Conservation (phyloP, 2,113 vertebrate genomes). For the Lagopus muta region DNA sequence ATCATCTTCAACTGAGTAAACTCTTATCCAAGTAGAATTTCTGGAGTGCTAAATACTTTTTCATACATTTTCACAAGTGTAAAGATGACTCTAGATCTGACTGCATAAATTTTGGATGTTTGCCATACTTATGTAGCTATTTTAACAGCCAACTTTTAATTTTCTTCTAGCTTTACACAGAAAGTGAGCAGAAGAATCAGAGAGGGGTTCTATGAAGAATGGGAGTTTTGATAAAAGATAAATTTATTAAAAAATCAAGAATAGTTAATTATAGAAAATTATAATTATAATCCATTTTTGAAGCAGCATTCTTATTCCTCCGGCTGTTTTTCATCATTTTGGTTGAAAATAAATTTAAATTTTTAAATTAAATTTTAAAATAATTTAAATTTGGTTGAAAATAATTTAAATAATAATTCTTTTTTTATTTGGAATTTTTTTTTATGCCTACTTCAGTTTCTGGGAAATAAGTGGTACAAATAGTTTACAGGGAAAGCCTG, state of each 20-base stretch:
- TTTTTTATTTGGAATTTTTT: conserved; percentile 44
- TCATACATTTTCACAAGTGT: conserved; percentile 35
- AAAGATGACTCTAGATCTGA: conserved; percentile 12
- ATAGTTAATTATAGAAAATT: conserved; percentile 38
- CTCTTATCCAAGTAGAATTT: conserved; percentile 5
- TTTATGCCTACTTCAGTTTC: neutral
- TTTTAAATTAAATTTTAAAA: neutral
- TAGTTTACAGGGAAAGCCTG: neutral
- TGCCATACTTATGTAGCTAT: conserved; percentile 61
- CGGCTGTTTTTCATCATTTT: conserved; percentile 9
- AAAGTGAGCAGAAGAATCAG: neutral
- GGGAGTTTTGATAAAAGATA: neutral
- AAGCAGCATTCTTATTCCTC: neutral
- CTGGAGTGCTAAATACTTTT: conserved; percentile 43
- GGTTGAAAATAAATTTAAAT: neutral
- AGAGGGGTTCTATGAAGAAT: neutral
- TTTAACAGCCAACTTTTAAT: conserved; percentile 54
- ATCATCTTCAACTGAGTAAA: conserved; percentile 14
- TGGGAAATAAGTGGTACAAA: conserved; percentile 22
- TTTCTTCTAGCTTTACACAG: conserved; percentile 39
- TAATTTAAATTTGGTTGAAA: neutral
- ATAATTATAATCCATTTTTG: conserved; percentile 19
- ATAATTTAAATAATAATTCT: neutral
- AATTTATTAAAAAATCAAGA: conserved; percentile 29
- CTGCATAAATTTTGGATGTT: conserved; percentile 36